Base-by-base conservation (phyloP, 30 jellyfish, hydroid and myxozoan species). In the Rhopilema esculentum region DNA sequence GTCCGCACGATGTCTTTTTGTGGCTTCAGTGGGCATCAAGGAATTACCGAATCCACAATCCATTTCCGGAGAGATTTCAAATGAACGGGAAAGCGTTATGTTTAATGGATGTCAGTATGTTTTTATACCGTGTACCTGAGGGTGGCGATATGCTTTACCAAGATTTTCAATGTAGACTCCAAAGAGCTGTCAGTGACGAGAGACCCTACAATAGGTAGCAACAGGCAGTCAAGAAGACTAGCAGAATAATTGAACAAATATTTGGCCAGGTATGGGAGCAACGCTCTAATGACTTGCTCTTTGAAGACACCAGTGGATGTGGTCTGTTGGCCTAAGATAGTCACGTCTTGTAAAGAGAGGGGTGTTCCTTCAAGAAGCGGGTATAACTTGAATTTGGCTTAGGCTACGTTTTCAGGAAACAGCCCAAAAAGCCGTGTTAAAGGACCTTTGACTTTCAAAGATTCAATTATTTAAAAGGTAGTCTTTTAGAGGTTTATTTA, bases 1-100 rank as follows among this genome's bases (percentile, higher is more conserved):
- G 95, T 40, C 88, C 97, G 9, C 81, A 69, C 61, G 99, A 95
- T 70, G 99, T 95, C 20, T 66, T 71, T 66, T 57, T 80, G 48
- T 95, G 99, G 99, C 89, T 95, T 50, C 91, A 85, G 40, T 95
- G 99, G 99, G 99, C 97, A 16, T 53, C 96, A 21, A 70, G 91
- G 31, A 82, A 87, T n/a, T 95, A 64, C 86, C 76, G 94, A 66
- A 78, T 95, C 25, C 87, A 79, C 82, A 78, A 80, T 30, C 83
- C 97, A 23, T 83, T 72, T 70, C 91, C 95, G 29, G 99, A 95
- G 70, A 83, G 99, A 52, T 95, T 95, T 71, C 99, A 95, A 71
- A 95, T 95, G 99, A 95, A 95, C 63, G 99, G 99, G 4, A 95
- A 95, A 90, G 99, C 99, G 15, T 77, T 95, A 24, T 95, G 99